phyloP scores from a whole-genome alignment of 2,797 vertebrate species.

The Poecilia velifera region DNA sequence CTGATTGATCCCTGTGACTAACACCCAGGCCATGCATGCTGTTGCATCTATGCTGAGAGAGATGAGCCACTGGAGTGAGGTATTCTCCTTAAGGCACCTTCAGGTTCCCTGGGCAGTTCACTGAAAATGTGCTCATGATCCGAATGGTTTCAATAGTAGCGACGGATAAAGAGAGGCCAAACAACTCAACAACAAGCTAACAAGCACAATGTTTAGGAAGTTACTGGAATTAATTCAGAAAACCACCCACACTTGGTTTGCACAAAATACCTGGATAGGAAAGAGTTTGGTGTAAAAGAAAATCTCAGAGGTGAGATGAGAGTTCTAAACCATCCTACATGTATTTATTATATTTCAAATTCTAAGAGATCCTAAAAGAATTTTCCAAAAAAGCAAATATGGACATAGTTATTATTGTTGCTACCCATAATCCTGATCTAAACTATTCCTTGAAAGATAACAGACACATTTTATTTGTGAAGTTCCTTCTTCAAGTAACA shows the following conservation, averaged over 20 bases:
- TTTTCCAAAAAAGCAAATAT: constrained; percentile 26
- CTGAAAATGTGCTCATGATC: constrained; percentile 40
- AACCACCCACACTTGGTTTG: constrained; percentile 31
- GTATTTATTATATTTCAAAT: not conserved
- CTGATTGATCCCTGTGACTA: constrained; percentile 65
- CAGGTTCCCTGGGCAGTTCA: constrained; percentile 33
- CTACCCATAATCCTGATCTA: constrained; percentile 35
- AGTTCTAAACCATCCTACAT: not conserved
- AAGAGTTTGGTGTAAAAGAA: constrained; percentile 3
- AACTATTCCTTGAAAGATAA: constrained; percentile 47
- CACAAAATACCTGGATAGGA: constrained; percentile 7
- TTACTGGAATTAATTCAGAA: constrained; percentile 26
- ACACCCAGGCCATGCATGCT: constrained; percentile 43
- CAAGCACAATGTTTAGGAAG: constrained; percentile 18
- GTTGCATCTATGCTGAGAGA: constrained; percentile 43
- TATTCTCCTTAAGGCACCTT: constrained; percentile 36
- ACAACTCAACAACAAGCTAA: constrained; percentile 22
- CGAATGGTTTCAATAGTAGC: constrained; percentile 7
- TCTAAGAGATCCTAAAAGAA: constrained; percentile 1
- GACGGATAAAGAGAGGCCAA: constrained; percentile 22
- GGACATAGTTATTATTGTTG: constrained; percentile 43
- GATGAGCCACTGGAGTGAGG: constrained; percentile 34
- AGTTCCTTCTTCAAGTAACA: constrained; percentile 27
- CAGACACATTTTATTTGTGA: constrained; percentile 53
- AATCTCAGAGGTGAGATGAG: not conserved